Percentiles rank a stretch among this genome's conserved stretches.
These are phyloP conservation scores for Epinephelus fuscoguttatus DNA, from an alignment of 2,113 vertebrate species.

Conservation along the genomic window DNA sequence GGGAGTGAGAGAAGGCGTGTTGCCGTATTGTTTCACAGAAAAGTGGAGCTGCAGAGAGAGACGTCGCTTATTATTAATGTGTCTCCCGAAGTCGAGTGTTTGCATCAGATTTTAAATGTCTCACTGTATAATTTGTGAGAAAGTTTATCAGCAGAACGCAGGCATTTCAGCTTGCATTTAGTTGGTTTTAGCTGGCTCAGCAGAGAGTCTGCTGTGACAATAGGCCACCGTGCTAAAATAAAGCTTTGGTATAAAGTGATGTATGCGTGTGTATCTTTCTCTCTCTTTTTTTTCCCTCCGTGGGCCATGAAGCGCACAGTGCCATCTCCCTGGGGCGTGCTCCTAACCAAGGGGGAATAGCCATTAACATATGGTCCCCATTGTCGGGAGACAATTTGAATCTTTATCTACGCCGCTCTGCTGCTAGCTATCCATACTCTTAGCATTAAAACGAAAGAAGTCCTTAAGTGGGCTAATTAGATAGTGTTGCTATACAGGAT, in stretches of 20 bases:
- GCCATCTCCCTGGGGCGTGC: conserved; percentile 72
- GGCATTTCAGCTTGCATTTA: conserved; percentile 61
- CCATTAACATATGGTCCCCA: conserved; percentile 84
- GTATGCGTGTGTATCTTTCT: conserved; percentile 62
- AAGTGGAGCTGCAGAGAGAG: conserved; percentile 30
- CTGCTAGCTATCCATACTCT: conserved; percentile 82
- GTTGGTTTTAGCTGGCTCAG: conserved; percentile 76
- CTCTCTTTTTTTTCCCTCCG: conserved; percentile 31
- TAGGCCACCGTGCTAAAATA: conserved; percentile 67
- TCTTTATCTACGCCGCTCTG: conserved; percentile 80
- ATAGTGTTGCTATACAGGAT: conserved; percentile 66
- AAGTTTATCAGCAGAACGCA: conserved; percentile 79
- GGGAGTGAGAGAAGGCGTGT: conserved; percentile 9
- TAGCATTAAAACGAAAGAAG: conserved; percentile 81
- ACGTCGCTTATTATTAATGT: conserved; percentile 46
- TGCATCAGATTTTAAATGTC: conserved; percentile 76
- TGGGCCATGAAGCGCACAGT: conserved; percentile 67
- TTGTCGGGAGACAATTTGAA: conserved; percentile 86
- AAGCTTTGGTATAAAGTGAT: conserved; percentile 69
- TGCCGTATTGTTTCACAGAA: conserved; percentile 24
- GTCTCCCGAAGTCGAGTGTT: conserved; percentile 52
- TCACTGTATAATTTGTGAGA: conserved; percentile 66
- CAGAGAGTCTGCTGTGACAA: conserved; percentile 71
- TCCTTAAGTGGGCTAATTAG: conserved; percentile 84
- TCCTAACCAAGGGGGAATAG: conserved; percentile 77